Evolutionary conservation across 1,140 invertebrate species (phyloP).

Genomic region (Panulirus ornatus): DNA sequence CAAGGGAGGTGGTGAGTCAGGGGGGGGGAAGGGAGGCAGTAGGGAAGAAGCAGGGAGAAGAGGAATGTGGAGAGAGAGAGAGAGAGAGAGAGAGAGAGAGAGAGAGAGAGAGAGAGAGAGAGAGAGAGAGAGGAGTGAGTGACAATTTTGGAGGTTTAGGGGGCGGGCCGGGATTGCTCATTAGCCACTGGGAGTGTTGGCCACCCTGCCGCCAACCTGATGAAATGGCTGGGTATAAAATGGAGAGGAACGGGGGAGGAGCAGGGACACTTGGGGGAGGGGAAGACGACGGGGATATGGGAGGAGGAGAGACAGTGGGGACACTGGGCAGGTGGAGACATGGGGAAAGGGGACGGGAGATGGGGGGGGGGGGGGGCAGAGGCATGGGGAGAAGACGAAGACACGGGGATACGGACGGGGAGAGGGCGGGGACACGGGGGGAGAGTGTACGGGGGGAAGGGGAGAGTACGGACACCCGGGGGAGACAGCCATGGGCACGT

Average conservation of each 20-base stretch:
- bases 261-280: background rate
- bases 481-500: background rate
- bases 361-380: background rate
- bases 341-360: background rate
- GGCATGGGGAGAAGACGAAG: background rate
- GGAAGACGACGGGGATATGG: background rate
- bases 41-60: background rate
- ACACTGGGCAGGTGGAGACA: background rate
- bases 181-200: conserved; percentile 30
- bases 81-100: conserved; percentile 29
- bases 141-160: background rate
- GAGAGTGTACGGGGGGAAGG: background rate
- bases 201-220: conserved; percentile 18
- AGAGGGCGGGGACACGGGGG: background rate
- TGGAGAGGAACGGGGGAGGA: conserved; percentile 4
- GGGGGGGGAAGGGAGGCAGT: no score
- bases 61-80: background rate
- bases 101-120: conserved; percentile 15
- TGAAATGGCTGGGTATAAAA: conserved; percentile 31
- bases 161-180: conserved; percentile 5
- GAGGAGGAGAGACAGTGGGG: background rate
- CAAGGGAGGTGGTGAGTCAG: background rate
- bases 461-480: background rate
- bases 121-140: background rate
- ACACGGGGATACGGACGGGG: background rate